phyloP scores from a whole-genome alignment of 2,113 vertebrate species.

The Pantherophis guttatus region DNA sequence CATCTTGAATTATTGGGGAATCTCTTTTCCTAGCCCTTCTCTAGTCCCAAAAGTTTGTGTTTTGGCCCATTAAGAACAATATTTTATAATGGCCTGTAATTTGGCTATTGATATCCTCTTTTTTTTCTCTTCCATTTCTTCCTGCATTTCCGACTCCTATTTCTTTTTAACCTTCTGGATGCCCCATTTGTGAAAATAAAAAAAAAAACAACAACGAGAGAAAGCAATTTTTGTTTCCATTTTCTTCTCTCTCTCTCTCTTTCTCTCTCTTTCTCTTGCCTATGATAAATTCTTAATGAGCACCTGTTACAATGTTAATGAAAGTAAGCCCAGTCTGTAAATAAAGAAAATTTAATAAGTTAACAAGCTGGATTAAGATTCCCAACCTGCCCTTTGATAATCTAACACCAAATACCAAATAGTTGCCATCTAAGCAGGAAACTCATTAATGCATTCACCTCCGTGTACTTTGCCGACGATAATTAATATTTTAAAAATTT shows the following conservation, averaged over 20 bases:
- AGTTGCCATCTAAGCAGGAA: slow-evolving; percentile 69
- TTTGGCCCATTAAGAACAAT: not conserved
- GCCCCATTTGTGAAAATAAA: slow-evolving; percentile 55
- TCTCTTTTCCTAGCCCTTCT: not conserved
- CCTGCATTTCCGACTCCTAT: not conserved
- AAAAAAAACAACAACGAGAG: slow-evolving; percentile 54
- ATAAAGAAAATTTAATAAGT: slow-evolving; percentile 85
- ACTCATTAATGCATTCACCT: slow-evolving; percentile 65
- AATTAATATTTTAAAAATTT: slow-evolving; percentile 87
- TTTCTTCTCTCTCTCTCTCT: slow-evolving; percentile 52
- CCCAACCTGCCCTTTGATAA: slow-evolving; percentile 69
- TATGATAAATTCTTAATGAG: slow-evolving; percentile 80
- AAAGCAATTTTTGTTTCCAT: slow-evolving; percentile 63
- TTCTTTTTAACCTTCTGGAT: slow-evolving; percentile 34
- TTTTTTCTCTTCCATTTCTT: not conserved
- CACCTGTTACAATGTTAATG: slow-evolving; percentile 82
- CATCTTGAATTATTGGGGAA: not conserved
- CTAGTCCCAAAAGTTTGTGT: not conserved
- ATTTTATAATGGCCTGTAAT: not conserved
- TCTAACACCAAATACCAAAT: slow-evolving; percentile 69
- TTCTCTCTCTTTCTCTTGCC: slow-evolving; percentile 45
- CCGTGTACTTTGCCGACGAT: slow-evolving; percentile 72
- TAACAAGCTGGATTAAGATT: slow-evolving; percentile 83
- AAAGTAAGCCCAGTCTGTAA: slow-evolving; percentile 76
- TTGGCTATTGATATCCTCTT: not conserved